A percentile compares a stretch with the other conserved stretches of the same genome.
Evolutionary conservation across 37 sponge, comb jelly and placozoan genomes (phyloP).

Genomic region (Tethya wilhelma): DNA sequence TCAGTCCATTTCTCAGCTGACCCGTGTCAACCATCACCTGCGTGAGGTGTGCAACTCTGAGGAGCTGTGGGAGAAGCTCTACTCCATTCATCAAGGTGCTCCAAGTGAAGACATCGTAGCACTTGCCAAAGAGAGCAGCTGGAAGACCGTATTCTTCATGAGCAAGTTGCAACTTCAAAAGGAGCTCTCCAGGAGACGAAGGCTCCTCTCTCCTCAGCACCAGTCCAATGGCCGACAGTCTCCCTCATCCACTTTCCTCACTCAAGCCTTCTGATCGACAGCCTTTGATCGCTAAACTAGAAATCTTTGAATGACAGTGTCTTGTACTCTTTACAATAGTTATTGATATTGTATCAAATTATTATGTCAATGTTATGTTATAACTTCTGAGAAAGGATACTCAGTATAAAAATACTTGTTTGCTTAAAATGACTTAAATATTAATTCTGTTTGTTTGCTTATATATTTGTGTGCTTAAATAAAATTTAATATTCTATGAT

Average conservation of each 20-base stretch:
- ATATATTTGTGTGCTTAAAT: too few relatives aligned
- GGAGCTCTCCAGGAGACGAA: constrained; percentile 74
- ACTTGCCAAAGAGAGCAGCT: constrained; percentile 83
- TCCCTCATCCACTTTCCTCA: constrained; percentile 35
- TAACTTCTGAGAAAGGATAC: too few relatives aligned
- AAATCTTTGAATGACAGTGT: too few relatives aligned
- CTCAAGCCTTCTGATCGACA: constrained; percentile 1
- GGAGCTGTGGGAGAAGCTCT: constrained; percentile 76
- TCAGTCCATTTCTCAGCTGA: constrained; percentile 63
- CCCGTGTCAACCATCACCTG: constrained; percentile 67
- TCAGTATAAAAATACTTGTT: too few relatives aligned
- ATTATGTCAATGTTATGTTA: too few relatives aligned
- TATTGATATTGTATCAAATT: too few relatives aligned
- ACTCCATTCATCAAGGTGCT: constrained; percentile 50
- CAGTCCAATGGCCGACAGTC: background rate
- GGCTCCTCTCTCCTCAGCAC: background rate
- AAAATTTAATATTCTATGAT: too few relatives aligned
- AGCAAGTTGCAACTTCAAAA: constrained; percentile 92
- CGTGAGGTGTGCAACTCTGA: constrained; percentile 69
- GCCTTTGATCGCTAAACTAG: too few relatives aligned
- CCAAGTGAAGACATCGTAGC: constrained; percentile 63
- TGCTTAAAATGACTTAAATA: too few relatives aligned
- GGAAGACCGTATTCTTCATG: constrained; percentile 97
- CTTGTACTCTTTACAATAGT: too few relatives aligned
- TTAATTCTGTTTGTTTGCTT: too few relatives aligned